Evolutionary conservation across 2,888 invertebrate genomes (phyloP), one percentile per base, ranked within the genome.

Genomic region (Cataglyphis altisquamis): DNA sequence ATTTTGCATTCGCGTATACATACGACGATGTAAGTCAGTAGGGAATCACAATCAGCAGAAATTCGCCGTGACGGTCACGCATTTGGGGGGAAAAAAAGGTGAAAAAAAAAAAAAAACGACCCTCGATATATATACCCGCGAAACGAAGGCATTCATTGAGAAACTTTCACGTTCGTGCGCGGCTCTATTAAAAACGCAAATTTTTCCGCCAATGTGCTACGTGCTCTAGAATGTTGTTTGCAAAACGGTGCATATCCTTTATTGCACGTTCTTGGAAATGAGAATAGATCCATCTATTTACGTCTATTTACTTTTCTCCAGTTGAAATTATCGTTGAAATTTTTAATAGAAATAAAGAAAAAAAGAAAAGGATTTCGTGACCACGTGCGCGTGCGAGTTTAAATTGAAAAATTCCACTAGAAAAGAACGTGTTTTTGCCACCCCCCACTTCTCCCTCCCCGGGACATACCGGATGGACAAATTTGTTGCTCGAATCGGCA

Each of bases 141-240:
- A 25, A 80, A 80, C 73, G 78, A 80, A 73, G 78, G 78, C 36
- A 80, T 80, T 80, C 78, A 73, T 80, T 70, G 36, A 18, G 25
- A 60, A 80, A 72, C 73, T 73, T 72, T 18, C 73, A 12, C 36
- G 45, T 45, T 77, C 39, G 70, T 39, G 60, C 32, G 25, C 45
- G 3, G 73, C 32, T 60, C 60, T 32, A 80, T 80, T 80, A 80
- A 80, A 80, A 80, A 80, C 78, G 78, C 73, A 80, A 80, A 72
- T 80, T 80, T 80, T 36, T 15, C 8, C 48, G 18, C 48, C 18
- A 18, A 60, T 41, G 32, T 45, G 15, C 21, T 25, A 52, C 36
- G 1, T 10, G 45, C 45, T 60, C n/a, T 36, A 60, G 18, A 67
- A 29, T 29, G 18, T n/a, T 25, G 36, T 67, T 78, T 36, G 32